phyloP scores from a whole-genome alignment of 1,140 invertebrate genomes.

The Himalopsyche phryganea region DNA sequence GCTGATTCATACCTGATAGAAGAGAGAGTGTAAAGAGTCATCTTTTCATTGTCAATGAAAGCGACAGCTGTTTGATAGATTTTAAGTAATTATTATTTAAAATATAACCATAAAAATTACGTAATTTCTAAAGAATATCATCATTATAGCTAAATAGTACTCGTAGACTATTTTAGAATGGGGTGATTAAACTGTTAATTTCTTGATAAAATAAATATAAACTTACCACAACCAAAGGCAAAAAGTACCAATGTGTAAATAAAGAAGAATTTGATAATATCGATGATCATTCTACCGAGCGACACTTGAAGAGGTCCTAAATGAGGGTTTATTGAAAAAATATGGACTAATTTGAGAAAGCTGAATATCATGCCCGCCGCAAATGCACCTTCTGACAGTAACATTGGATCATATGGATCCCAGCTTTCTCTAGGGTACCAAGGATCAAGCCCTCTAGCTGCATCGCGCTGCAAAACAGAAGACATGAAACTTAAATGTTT shows the following conservation, averaged over 20 bases:
- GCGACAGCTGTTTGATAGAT: no score
- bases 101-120: no score
- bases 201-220: no score
- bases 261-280: constrained; percentile 92
- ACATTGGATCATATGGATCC: constrained; percentile 91
- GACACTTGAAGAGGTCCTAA: constrained; percentile 85
- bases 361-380: constrained; percentile 94
- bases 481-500: constrained; percentile 6
- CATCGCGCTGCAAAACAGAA: constrained; percentile 66
- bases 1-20: constrained; percentile 74
- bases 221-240: constrained; percentile 81
- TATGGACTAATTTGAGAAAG: constrained; percentile 90
- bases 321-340: constrained; percentile 93
- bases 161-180: no score
- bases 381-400: constrained; percentile 90
- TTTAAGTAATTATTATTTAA: no score
- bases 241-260: constrained; percentile 87
- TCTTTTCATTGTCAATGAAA: no score
- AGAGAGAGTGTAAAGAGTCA: not conserved
- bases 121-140: no score
- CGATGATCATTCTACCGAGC: constrained; percentile 86
- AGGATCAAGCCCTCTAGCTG: constrained; percentile 66
- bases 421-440: constrained; percentile 83
- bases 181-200: no score
- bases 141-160: no score